A percentile compares a stretch with the other conserved stretches of the same genome.
phyloP scores from a whole-genome alignment of 1,140 invertebrate species.

The Lepidurus apus region DNA sequence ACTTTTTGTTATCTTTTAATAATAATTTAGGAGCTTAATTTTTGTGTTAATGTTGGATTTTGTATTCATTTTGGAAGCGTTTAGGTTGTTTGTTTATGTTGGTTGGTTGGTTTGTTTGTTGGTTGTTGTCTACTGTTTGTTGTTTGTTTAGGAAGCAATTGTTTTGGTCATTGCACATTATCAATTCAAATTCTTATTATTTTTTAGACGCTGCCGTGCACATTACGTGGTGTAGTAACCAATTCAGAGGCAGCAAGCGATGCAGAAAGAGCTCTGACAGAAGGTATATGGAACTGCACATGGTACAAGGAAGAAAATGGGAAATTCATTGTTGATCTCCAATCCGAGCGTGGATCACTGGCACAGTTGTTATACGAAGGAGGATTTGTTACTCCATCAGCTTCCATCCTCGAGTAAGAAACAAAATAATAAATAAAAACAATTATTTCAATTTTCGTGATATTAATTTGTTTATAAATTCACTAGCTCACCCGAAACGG shows the following conservation, averaged over 20 bases:
- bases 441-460: too few species aligned
- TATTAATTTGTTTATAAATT: not conserved
- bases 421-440: too few species aligned
- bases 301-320: not conserved
- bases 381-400: not conserved
- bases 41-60: too few species aligned
- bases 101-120: too few species aligned
- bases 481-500: not conserved
- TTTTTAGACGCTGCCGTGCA: not conserved
- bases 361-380: not conserved
- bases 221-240: not conserved
- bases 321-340: not conserved
- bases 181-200: not conserved
- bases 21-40: too few species aligned
- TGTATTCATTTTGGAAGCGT: too few species aligned
- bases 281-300: not conserved
- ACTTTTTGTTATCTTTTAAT: too few species aligned
- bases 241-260: not conserved
- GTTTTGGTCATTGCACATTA: not conserved
- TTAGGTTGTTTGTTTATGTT: too few species aligned
- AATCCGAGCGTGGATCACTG: not conserved
- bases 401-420: too few species aligned
- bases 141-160: not conserved
- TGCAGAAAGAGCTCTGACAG: not conserved
- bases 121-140: not conserved